Conservation (phyloP, 2,888 invertebrate genomes). For the Noctua janthina region DNA sequence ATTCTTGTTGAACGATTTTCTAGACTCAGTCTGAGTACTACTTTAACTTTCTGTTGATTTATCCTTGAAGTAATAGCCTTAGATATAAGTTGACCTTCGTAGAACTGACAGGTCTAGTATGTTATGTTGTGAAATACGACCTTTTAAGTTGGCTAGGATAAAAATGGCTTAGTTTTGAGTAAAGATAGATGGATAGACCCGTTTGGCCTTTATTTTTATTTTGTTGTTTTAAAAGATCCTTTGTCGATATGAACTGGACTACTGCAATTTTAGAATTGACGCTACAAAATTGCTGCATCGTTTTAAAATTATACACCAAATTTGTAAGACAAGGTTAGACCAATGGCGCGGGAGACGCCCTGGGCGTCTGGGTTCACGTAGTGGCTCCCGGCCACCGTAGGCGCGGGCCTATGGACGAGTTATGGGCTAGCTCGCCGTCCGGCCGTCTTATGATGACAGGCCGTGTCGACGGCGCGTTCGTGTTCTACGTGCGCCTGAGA, state of each 20-base stretch:
- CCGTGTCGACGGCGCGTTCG: too few species aligned
- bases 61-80: conserved; percentile 25
- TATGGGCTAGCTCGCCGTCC: too few species aligned
- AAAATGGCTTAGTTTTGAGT: neutral
- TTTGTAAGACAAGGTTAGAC: too few species aligned
- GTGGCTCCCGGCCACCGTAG: too few species aligned
- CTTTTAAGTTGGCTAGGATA: conserved; percentile 10
- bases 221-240: neutral
- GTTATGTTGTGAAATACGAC: conserved; percentile 12
- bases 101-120: conserved; percentile 29
- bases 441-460: too few species aligned
- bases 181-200: neutral
- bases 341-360: too few species aligned
- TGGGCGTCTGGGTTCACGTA: too few species aligned
- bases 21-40: conserved; percentile 3
- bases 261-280: too few species aligned
- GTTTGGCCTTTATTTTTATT: neutral
- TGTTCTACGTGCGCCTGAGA: too few species aligned
- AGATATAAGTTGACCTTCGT: conserved; percentile 16
- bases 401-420: too few species aligned
- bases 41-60: conserved; percentile 19
- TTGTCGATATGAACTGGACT: neutral
- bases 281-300: too few species aligned
- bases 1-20: conserved; percentile 1
- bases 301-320: too few species aligned